Evolutionary conservation across 53 echinoderm and acorn worm species (phyloP), one percentile per base, ranked within the genome.

Genomic region (Holothuria scabra): DNA sequence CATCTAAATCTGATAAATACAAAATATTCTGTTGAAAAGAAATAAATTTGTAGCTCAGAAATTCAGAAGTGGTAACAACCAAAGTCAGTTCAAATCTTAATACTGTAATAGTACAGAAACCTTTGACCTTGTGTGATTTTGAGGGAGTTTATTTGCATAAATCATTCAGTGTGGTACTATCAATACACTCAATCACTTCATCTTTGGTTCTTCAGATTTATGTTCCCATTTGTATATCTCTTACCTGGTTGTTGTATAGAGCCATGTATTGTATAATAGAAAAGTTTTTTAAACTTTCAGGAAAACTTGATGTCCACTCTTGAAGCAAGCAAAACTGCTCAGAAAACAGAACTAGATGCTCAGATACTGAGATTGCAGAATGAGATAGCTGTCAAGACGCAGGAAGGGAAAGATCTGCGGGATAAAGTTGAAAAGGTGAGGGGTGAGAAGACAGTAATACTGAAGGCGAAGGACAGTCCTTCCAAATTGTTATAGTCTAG

Each of bases 361-460:
- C 89, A 85, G 74, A 76, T 92, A 16, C 74, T 86, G 37, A 78
- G 72, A 44, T 32, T 90, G 12, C 92, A 95, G 78, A 62, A 34
- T 22, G 84, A 87, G 34, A 52, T 91, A 16, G 56, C 79, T 9
- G 80, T 75, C 34, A 94, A 78, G 46, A 66, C 86, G 14, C 87
- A 70, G 30, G 35, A 75, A 18, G 63, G 60, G 25, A 85, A 85
- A 33, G 75, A 87, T 34, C 44, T 94, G 28, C 78, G 76, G n/a
- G 79, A 67, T 20, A 75, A 90, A 35, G 68, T 82, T 41, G 87
- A 94, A 59, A 81, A 85, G 95, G 94, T 91, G 20, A 62, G 61
- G 4, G 52, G 8, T 14, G 18, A 52, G 52, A 16, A 4, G 41
- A 41, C 2, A 8, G 41, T 41, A 10, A 8, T 10, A n/a, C n/a